phyloP scores from a whole-genome alignment of 2,797 vertebrate species.

The Rhynchotus rufescens region DNA sequence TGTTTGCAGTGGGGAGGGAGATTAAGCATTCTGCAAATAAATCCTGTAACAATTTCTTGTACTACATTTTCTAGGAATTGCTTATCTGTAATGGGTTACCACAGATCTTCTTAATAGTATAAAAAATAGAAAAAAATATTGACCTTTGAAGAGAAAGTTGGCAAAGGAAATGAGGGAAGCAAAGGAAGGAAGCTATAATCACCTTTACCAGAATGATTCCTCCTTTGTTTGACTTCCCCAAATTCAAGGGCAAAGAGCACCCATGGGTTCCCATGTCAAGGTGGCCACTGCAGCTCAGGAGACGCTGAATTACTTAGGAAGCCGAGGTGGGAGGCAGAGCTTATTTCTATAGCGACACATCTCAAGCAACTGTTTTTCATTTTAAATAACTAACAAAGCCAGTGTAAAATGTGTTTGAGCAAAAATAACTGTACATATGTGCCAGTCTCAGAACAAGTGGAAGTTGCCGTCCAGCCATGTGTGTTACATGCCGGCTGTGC shows the following conservation, averaged over 20 bases:
- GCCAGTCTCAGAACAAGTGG: background rate
- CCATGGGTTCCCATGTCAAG: background rate
- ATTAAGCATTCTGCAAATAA: no score
- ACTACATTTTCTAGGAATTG: background rate
- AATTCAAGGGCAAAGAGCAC: background rate
- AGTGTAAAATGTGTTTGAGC: slow-evolving; percentile 8
- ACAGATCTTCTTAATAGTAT: background rate
- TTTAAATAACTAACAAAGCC: slow-evolving; percentile 10
- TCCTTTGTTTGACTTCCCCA: background rate
- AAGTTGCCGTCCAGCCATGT: background rate
- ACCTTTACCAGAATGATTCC: background rate
- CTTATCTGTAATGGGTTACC: background rate
- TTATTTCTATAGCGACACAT: background rate
- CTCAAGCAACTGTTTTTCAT: background rate
- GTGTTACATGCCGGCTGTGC: background rate
- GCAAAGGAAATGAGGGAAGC: background rate
- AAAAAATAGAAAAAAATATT: background rate
- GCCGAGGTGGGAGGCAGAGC: background rate
- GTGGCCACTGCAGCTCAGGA: background rate
- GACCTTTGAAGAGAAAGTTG: background rate
- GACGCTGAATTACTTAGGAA: background rate
- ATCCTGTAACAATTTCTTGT: background rate
- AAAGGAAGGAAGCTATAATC: background rate
- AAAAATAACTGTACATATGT: background rate
- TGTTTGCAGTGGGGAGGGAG: background rate